Evolutionary conservation across 2,113 vertebrate genomes (phyloP).

Genomic region (Scopus umbretta): DNA sequence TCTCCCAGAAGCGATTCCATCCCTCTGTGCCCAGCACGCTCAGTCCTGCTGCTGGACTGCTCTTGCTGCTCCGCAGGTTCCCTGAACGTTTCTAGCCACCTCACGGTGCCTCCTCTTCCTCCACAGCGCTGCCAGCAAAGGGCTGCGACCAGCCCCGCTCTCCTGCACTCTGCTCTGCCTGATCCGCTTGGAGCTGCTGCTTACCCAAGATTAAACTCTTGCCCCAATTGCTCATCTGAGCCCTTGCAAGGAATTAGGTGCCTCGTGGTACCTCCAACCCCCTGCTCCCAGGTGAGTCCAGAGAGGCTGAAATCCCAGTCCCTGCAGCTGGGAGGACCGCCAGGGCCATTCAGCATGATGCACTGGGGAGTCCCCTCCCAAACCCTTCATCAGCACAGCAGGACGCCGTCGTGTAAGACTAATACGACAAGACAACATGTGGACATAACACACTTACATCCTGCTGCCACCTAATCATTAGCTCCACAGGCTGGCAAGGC

Average conservation of each 20-base stretch:
- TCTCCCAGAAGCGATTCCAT: background rate
- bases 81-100: background rate
- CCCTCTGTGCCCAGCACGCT: background rate
- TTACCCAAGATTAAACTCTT: background rate
- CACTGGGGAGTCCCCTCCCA: background rate
- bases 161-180: background rate
- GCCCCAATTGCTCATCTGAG: background rate
- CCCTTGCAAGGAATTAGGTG: background rate
- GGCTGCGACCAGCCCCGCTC: background rate
- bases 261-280: background rate
- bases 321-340: background rate
- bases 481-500: background rate
- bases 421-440: background rate
- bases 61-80: background rate
- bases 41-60: too few species aligned
- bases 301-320: background rate
- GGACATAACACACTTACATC: background rate
- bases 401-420: background rate
- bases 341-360: background rate
- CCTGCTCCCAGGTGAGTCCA: background rate
- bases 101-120: background rate
- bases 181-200: background rate
- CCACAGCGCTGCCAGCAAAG: background rate
- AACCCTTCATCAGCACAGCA: background rate
- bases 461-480: background rate